Base-by-base conservation (phyloP, 1,140 invertebrate species). In the Caenorhabditis latens region DNA sequence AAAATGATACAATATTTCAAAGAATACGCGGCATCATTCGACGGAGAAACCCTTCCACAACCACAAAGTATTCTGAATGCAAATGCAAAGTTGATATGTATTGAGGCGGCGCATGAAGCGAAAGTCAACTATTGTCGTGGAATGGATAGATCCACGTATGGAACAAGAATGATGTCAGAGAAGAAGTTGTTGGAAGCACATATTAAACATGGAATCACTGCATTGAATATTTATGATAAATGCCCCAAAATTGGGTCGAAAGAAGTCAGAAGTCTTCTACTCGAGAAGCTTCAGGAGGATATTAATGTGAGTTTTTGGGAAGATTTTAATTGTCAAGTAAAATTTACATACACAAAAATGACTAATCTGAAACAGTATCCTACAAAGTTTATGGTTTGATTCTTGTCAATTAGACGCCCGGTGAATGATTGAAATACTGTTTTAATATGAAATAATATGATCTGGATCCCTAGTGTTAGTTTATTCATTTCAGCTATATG, bases 181-280 rank as follows among this genome's bases (percentile, higher is more conserved):
- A 92, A 92, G 85, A 91, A 90, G 61, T 86, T 92, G 14, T 87
- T 89, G 8, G 92, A 92, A 71, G 89, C 86, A 24, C 91, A 92
- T 84, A 92, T 92, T 46, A 92, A 92, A 83, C 89, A 92, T 84
- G 91, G 91, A 83, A 89, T 92, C 43, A 92, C 90, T 71, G 91
- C 91, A 14, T 75, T 92, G 46, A 91, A 92, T 82, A 90, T 90
- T 67, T 92, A 90, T 86, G 91, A 92, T 65, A 88, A 89, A 84
- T 92, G 90, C 55, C 91, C 91, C 2, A 92, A 92, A 87, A 89
- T 92, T 42, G 90, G 91, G 43, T 87, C 86, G 67, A 89, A 89
- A 4, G 87, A 90, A 65, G 86, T 92, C 16, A 71, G 91, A 85
- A 86, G 67, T 13, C 63, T 55, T 55, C 88, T 90, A 71, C 85